These are phyloP conservation scores for Pyrgilauda ruficollis DNA, from an alignment of 2,113 vertebrate species.

Conservation along the genomic window DNA sequence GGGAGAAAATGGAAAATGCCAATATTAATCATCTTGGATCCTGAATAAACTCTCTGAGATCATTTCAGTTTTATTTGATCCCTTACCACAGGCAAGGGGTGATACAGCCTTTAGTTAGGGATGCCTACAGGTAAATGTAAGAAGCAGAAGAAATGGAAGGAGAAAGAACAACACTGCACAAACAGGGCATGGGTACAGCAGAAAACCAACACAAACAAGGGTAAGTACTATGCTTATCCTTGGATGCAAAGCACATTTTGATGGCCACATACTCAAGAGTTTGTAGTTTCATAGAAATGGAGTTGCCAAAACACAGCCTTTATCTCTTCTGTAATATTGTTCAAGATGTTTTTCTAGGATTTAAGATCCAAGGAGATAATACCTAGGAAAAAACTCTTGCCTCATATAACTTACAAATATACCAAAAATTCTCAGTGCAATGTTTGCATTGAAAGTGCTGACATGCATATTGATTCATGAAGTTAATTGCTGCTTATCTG, in stretches of 20 bases:
- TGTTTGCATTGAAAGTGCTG: background rate
- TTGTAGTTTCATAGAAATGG: background rate
- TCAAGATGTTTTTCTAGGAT: background rate
- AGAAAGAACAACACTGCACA: background rate
- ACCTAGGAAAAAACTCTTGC: background rate
- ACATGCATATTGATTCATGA: background rate
- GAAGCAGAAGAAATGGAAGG: background rate
- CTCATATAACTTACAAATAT: background rate
- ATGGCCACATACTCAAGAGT: background rate
- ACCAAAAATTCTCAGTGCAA: background rate
- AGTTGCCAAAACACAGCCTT: background rate
- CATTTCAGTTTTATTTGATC: background rate
- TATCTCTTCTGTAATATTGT: background rate
- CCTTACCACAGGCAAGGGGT: background rate
- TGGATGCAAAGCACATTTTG: background rate
- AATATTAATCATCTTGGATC: background rate
- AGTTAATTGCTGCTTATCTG: background rate
- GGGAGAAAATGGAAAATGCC: background rate
- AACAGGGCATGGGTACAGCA: rapidly evolving
- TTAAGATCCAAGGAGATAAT: background rate
- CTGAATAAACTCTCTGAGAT: background rate
- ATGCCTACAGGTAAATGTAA: background rate
- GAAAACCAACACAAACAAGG: background rate
- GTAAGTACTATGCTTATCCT: background rate
- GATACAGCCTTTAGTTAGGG: background rate